Evolutionary conservation across 23 tunicate species (phyloP).

Genomic region (Trididemnum clinides): DNA sequence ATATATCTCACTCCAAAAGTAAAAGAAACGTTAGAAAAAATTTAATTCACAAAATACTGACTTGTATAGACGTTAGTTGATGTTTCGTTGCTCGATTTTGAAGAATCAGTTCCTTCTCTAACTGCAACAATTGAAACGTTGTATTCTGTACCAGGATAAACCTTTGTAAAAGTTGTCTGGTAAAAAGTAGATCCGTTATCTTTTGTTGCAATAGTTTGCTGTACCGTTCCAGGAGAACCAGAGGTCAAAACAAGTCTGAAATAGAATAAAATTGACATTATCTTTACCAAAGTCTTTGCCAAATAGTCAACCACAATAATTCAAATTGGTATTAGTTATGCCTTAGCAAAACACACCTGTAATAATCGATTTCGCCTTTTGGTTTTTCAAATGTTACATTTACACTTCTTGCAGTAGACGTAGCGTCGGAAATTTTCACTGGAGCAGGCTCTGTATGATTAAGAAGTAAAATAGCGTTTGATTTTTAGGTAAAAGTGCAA

Average conservation of each 20-base stretch:
- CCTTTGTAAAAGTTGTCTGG: not conserved
- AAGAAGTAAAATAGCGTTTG: not conserved
- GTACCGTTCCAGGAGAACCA: too few relatives aligned
- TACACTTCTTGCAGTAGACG: not conserved
- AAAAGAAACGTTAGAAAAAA: too few relatives aligned
- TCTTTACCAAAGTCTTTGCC: too few relatives aligned
- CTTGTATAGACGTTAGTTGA: conserved; percentile 9
- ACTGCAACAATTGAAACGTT: conserved; percentile 18
- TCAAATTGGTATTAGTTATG: too few relatives aligned
- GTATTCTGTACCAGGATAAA: conserved; percentile 12
- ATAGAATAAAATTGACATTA: too few relatives aligned
- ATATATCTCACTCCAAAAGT: too few relatives aligned
- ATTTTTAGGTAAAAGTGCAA: not conserved
- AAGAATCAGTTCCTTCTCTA: not conserved
- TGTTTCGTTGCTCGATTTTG: not conserved
- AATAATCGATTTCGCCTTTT: conserved; percentile 31
- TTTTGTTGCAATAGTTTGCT: too few relatives aligned
- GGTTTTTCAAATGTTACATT: conserved; percentile 13
- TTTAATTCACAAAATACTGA: too few relatives aligned
- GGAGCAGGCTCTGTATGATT: conserved; percentile 32
- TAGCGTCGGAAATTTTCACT: not conserved
- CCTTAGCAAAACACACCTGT: conserved; percentile 25
- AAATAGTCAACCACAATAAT: too few relatives aligned
- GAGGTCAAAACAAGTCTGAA: too few relatives aligned
- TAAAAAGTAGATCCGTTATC: too few relatives aligned